These are phyloP conservation scores for Rotaria socialis DNA, from an alignment of 2,888 invertebrate genomes.

Conservation along the genomic window DNA sequence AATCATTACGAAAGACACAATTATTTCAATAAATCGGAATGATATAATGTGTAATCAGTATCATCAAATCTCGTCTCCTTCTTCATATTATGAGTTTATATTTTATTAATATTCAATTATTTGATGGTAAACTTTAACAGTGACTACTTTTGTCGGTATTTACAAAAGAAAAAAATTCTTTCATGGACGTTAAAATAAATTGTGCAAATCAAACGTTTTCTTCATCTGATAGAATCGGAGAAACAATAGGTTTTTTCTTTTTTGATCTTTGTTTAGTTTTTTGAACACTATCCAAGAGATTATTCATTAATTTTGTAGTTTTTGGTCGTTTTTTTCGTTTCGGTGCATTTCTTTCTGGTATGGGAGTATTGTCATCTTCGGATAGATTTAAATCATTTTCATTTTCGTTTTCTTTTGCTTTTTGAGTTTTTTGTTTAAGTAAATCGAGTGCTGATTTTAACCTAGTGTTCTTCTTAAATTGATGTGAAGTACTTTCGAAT, in stretches of 20 bases:
- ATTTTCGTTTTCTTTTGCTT: neutral
- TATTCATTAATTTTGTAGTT: neutral
- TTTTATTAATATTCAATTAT: neutral
- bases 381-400: neutral
- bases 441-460: neutral
- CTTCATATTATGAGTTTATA: neutral
- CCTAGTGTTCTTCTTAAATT: neutral
- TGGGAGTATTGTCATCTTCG: neutral
- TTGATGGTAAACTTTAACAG: neutral
- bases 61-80: neutral
- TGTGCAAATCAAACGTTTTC: neutral
- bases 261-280: slow-evolving; percentile 12
- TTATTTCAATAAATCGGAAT: neutral
- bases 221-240: neutral
- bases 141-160: neutral
- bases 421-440: slow-evolving; percentile 14
- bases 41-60: neutral
- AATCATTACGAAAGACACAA: neutral
- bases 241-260: neutral
- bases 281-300: neutral
- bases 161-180: neutral
- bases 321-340: neutral
- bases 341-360: neutral
- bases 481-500: neutral
- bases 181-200: neutral